Percentiles rank a stretch among this genome's conserved stretches.
These are phyloP conservation scores for Tadarida brasiliensis DNA, from an alignment of 2,797 vertebrate species.

Conservation along the genomic window DNA sequence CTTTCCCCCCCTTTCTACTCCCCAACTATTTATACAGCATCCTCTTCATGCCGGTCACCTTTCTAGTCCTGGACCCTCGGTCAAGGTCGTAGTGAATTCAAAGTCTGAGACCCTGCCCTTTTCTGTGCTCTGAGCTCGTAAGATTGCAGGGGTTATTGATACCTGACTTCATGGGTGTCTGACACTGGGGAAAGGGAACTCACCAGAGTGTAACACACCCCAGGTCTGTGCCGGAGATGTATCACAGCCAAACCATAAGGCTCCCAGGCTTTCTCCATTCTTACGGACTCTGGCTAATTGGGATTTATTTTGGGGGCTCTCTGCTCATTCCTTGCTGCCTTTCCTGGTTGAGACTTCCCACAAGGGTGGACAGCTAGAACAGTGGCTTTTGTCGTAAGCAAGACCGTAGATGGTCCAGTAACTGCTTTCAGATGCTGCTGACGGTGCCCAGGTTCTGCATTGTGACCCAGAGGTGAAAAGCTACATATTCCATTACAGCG, in stretches of 20 bases:
- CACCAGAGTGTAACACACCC: fast-evolving
- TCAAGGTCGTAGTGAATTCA: background rate
- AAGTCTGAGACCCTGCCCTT: background rate
- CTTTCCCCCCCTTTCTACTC: background rate
- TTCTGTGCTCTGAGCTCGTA: background rate
- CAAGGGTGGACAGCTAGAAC: background rate
- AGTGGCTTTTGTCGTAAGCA: conserved; percentile 55
- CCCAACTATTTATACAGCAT: background rate
- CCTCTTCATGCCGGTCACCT: background rate
- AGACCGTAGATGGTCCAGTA: background rate
- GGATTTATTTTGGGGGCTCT: background rate
- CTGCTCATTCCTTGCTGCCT: background rate
- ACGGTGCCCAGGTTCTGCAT: background rate
- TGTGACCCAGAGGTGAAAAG: conserved; percentile 35
- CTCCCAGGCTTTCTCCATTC: background rate
- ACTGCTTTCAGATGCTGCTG: conserved; percentile 55
- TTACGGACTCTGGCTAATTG: background rate
- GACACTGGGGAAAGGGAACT: background rate
- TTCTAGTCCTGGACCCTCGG: background rate
- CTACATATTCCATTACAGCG: conserved; percentile 31
- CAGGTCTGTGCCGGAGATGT: background rate
- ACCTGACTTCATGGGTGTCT: background rate
- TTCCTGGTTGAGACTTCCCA: background rate
- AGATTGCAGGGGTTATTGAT: background rate
- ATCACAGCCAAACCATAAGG: background rate